Base-by-base conservation (phyloP, 2,888 invertebrate species). In the Chymomyza procnemis region DNA sequence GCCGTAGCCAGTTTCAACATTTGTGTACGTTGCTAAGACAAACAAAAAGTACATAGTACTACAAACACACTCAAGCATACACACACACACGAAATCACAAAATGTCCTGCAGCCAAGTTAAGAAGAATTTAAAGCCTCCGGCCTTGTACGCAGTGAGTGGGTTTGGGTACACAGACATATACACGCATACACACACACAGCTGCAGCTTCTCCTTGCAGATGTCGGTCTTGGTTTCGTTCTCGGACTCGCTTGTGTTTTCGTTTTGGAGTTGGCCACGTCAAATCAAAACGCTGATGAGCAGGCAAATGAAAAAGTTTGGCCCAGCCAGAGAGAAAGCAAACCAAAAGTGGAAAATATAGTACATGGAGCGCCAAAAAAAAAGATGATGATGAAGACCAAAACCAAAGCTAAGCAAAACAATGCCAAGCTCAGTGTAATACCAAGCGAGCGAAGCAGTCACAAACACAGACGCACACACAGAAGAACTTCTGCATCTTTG, bases 211-310 rank as follows among this genome's bases (percentile, higher is more conserved):
- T 21, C 41, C 41, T 26, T 22, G 46, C 52, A 21, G 16, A 61
- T 19, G 34, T 55, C 30, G 30, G 8, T 34, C 47, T 65, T 67
- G 59, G 61, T 63, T 41, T 68, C 26, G 59, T 9, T 63, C 46
- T 68, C 26, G 59, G 50, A 50, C 18, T 61, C 55, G 64, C 47
- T 56, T 69, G 26, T 73, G 69, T 60, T 69, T 75, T 72, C 64
- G 75, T 69, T 72, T 71, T 73, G 67, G 69, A 74, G 70, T 79
- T 80, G 79, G 71, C 77, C 79, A 41, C 34, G 55, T 58, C 75
- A 89, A 88, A 89, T 89, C 88, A 88, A 85, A 83, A 85, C 87
- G 79, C 80, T 86, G 88, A 89, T 88, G 89, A 88, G 88, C 82
- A 80, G 83, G 80, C 85, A 88, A 88, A 87, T 88, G 88, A 86